A percentile compares a stretch with the other conserved stretches of the same genome.
Evolutionary conservation across 2,888 invertebrate species (phyloP).

Genomic region (Machimus rusticus): DNA sequence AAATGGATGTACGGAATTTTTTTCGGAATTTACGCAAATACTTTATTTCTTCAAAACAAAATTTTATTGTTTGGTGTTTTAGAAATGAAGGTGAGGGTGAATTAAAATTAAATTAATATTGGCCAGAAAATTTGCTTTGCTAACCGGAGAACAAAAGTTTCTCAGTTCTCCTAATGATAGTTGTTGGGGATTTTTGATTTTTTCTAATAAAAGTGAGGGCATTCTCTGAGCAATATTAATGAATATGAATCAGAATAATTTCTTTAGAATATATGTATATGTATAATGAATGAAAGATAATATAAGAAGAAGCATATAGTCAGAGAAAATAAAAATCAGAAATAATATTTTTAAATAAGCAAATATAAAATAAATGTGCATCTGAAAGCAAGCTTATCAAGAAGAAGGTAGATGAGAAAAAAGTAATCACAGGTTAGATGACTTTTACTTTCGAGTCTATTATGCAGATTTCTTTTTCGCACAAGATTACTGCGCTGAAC

Average conservation of each 20-base stretch:
- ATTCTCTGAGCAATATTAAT: neutral
- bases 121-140: no score
- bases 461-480: conserved; percentile 8
- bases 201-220: no score
- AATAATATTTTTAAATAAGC: neutral
- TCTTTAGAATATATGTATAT: neutral
- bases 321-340: neutral
- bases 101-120: no score
- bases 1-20: neutral
- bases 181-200: no score
- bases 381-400: neutral
- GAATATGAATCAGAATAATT: neutral
- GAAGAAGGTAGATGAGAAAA: neutral
- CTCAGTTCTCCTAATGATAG: no score
- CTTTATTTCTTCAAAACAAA: neutral
- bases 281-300: neutral
- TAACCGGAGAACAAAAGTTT: no score
- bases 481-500: neutral
- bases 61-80: no score
- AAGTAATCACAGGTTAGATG: neutral
- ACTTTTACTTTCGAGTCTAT: conserved; percentile 7
- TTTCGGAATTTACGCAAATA: no score
- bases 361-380: neutral
- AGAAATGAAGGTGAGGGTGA: no score
- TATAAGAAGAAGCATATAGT: neutral